Evolutionary conservation across 2,113 vertebrate genomes (phyloP).

Genomic region (Siphamia tubifer): DNA sequence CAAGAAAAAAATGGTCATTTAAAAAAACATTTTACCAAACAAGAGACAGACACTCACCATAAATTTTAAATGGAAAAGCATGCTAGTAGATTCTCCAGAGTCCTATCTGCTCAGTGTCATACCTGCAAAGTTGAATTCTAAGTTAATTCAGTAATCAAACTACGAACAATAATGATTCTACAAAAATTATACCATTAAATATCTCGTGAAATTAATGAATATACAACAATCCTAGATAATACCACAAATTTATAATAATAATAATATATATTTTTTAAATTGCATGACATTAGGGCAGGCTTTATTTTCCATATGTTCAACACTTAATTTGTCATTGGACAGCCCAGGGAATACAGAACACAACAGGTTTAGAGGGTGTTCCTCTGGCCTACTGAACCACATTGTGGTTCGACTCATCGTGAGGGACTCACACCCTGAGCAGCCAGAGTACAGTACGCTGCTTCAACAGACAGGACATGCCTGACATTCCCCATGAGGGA

Average conservation of each 20-base stretch:
- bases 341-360: background rate
- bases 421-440: background rate
- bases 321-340: background rate
- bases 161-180: background rate
- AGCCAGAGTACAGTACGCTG: conserved; percentile 28
- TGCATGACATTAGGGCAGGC: too few species aligned
- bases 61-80: conserved; percentile 65
- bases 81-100: conserved; percentile 61
- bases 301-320: too few species aligned
- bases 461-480: conserved; percentile 67
- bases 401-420: background rate
- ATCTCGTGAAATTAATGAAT: too few species aligned
- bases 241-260: too few species aligned
- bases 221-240: too few species aligned
- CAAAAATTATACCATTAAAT: too few species aligned
- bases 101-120: conserved; percentile 27
- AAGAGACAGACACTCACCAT: conserved; percentile 61
- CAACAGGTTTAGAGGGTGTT: background rate
- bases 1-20: too few species aligned
- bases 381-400: background rate
- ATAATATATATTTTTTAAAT: too few species aligned
- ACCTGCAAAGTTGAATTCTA: conserved; percentile 39
- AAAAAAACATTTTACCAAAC: too few species aligned
- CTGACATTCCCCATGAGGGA: conserved; percentile 65
- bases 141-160: background rate